Conservation (phyloP, 2,888 invertebrate species). For the Sthenelais limicola region DNA sequence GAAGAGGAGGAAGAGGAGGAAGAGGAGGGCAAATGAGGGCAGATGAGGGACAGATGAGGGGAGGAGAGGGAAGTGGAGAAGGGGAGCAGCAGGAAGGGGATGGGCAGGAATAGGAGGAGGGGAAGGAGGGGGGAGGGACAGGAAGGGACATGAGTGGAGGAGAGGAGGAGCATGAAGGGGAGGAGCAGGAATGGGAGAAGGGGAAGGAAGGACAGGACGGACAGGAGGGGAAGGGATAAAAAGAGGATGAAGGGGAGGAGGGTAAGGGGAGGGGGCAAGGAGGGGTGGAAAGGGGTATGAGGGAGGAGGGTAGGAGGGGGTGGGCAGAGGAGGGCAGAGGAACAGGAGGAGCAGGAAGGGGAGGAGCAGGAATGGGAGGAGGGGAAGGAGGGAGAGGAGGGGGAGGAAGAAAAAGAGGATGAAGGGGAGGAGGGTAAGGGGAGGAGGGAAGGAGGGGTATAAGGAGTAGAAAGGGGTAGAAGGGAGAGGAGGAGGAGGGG, state of each 20-base stretch:
- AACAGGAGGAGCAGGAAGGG: not conserved
- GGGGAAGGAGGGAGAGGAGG: not conserved
- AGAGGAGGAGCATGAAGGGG: not conserved
- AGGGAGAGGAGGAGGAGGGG: not conserved
- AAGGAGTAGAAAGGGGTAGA: not conserved
- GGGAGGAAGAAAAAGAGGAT: not conserved
- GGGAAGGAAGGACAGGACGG: not conserved
- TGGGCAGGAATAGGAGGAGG: not conserved
- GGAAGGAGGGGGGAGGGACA: not conserved
- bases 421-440: not conserved
- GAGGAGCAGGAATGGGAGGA: not conserved
- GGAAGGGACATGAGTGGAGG: not conserved
- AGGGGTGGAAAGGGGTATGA: not conserved
- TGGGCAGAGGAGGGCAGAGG: not conserved
- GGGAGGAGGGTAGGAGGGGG: not conserved
- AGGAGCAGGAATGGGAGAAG: not conserved
- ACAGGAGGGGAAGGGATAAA: not conserved
- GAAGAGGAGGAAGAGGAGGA: not conserved
- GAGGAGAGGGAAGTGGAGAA: not conserved
- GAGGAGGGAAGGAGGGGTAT: not conserved
- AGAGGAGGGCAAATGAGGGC: not conserved
- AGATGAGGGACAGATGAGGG: not conserved
- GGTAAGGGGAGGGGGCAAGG: not conserved
- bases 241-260: not conserved
- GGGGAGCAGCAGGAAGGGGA: not conserved